phyloP scores from a whole-genome alignment of 2,888 invertebrate genomes.

The Morpho achilles region DNA sequence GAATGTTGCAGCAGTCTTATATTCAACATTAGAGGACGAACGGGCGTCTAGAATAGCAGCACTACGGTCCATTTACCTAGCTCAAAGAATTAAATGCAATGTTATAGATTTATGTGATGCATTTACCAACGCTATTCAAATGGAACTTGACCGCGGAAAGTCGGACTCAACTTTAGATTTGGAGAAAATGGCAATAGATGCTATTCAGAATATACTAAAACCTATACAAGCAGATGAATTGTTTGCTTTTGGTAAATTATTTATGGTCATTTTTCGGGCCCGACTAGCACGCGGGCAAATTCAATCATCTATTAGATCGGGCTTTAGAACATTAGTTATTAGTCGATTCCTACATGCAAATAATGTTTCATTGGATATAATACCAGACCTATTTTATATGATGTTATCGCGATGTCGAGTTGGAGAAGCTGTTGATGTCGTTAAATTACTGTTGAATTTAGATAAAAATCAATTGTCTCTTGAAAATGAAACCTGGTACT shows the following conservation, averaged over 20 bases:
- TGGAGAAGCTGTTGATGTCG: slow-evolving; percentile 69
- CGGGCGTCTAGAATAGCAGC: slow-evolving; percentile 47
- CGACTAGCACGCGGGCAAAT: slow-evolving; percentile 55
- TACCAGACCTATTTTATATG: slow-evolving; percentile 66
- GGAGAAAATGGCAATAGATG: slow-evolving; percentile 48
- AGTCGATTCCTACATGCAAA: slow-evolving; percentile 64
- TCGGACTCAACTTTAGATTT: slow-evolving; percentile 53
- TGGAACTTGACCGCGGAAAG: slow-evolving; percentile 62
- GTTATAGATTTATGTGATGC: slow-evolving; percentile 64
- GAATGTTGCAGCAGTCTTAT: slow-evolving; percentile 56
- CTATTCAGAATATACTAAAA: slow-evolving; percentile 44
- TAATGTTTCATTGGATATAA: slow-evolving; percentile 57
- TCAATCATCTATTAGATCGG: slow-evolving; percentile 52
- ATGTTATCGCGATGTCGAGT: slow-evolving; percentile 63
- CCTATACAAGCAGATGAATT: slow-evolving; percentile 65
- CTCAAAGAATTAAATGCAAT: slow-evolving; percentile 54
- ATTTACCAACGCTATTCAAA: slow-evolving; percentile 64
- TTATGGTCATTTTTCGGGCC: slow-evolving; percentile 61
- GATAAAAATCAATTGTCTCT: slow-evolving; percentile 39
- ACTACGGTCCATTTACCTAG: slow-evolving; percentile 49
- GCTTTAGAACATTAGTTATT: slow-evolving; percentile 58
- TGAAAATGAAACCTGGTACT: slow-evolving; percentile 72
- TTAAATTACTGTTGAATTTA: slow-evolving; percentile 50
- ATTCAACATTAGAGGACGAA: slow-evolving; percentile 52
- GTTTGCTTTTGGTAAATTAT: slow-evolving; percentile 63